These are phyloP conservation scores for Meandrusa payeni DNA, from an alignment of 2,888 invertebrate species.

Conservation along the genomic window DNA sequence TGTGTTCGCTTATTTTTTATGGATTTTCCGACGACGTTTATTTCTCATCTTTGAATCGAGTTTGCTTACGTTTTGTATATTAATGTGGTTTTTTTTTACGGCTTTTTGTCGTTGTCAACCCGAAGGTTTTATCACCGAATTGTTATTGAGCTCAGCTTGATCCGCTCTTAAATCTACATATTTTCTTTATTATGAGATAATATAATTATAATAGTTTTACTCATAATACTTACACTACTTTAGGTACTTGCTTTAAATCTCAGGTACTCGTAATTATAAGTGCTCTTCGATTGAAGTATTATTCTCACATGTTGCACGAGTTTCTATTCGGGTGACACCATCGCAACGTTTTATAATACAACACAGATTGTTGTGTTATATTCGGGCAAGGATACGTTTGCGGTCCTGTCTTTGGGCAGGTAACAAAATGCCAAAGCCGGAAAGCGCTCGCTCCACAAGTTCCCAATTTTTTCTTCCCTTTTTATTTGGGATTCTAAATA, in stretches of 20 bases:
- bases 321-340: not conserved
- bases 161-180: too few relatives aligned
- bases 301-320: too few relatives aligned
- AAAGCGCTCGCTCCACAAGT: slow-evolving; percentile 51
- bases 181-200: too few relatives aligned
- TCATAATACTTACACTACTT: too few relatives aligned
- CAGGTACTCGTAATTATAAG: too few relatives aligned
- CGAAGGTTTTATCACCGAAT: too few relatives aligned
- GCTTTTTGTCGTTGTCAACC: too few relatives aligned
- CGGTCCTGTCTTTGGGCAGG: slow-evolving; percentile 53
- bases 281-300: too few relatives aligned
- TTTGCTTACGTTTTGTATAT: not conserved
- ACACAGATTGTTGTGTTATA: slow-evolving; percentile 12
- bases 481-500: slow-evolving; percentile 43
- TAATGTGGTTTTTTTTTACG: too few relatives aligned
- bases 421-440: slow-evolving; percentile 61
- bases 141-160: too few relatives aligned
- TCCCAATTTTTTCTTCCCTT: slow-evolving; percentile 48
- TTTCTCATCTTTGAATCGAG: slow-evolving; percentile 1
- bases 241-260: too few relatives aligned
- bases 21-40: slow-evolving; percentile 2
- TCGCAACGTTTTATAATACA: slow-evolving; percentile 5
- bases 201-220: too few relatives aligned
- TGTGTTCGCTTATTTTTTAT: slow-evolving; percentile 10
- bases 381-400: slow-evolving; percentile 42